These are phyloP conservation scores for Liopterus haemorrhoidalis DNA, from an alignment of 2,888 invertebrate genomes.

Conservation along the genomic window DNA sequence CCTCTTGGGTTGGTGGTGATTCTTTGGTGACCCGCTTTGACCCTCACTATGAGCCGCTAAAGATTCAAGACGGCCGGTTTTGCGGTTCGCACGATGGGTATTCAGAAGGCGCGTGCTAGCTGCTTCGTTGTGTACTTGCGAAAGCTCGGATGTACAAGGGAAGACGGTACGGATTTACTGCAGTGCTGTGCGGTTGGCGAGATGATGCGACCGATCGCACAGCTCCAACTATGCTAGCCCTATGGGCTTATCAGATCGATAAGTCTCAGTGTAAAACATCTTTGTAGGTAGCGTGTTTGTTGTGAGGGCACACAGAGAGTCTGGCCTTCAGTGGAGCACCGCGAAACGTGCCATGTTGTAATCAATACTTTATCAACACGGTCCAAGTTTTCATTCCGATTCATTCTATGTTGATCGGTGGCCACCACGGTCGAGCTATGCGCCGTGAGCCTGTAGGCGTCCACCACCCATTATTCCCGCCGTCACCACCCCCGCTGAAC, in stretches of 20 bases:
- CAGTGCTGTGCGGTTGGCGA: no score
- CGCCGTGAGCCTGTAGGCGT: no score
- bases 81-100: neutral
- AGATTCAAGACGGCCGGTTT: no score
- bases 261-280: conserved; percentile 11
- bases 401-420: conserved; percentile 13
- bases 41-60: neutral
- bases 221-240: neutral
- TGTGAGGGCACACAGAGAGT: conserved; percentile 7
- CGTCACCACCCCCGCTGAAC: conserved; percentile 1
- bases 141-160: no score
- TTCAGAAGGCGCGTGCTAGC: neutral
- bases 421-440: conserved; percentile 6
- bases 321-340: neutral
- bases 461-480: neutral
- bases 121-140: neutral
- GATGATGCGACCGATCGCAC: no score
- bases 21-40: neutral
- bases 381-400: conserved; percentile 12
- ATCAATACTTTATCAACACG: conserved; percentile 17
- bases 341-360: neutral
- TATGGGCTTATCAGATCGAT: conserved; percentile 8
- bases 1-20: neutral
- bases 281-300: conserved; percentile 9
- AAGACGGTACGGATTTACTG: no score